phyloP scores from a whole-genome alignment of 2,113 vertebrate genomes.

The Aegypius monachus region DNA sequence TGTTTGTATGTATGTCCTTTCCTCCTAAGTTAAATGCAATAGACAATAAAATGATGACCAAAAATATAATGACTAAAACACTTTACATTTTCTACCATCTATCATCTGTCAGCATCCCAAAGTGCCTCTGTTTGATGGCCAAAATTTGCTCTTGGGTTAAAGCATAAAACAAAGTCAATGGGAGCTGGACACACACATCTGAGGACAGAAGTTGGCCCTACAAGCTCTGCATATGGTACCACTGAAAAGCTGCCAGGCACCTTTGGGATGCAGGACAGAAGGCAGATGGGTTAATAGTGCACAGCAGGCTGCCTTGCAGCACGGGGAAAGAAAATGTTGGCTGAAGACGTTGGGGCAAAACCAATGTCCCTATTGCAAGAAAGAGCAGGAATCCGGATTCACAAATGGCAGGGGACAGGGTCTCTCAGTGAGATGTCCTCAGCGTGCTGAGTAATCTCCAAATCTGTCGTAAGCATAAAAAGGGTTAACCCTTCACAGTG shows the following conservation, averaged over 20 bases:
- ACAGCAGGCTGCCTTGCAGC: neutral
- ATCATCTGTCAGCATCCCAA: fast-evolving
- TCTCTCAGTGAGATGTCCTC: neutral
- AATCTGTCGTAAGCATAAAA: neutral
- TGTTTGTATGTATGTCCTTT: neutral
- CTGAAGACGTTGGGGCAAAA: neutral
- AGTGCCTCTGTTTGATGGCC: neutral
- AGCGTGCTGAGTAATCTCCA: neutral
- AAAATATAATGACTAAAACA: neutral
- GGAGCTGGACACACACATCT: neutral
- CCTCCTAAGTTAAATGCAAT: neutral
- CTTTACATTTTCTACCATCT: neutral
- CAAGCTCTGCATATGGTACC: neutral
- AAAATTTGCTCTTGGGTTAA: neutral
- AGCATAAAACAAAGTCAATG: neutral
- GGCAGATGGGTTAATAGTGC: neutral
- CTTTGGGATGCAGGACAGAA: neutral
- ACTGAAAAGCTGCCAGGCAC: neutral
- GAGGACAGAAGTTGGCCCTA: neutral
- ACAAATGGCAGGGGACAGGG: neutral
- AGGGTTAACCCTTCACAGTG: neutral
- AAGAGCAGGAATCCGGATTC: neutral
- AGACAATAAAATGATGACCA: neutral
- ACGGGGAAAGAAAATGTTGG: neutral
- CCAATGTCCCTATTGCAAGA: neutral